Percentiles rank a stretch among this genome's conserved stretches.
Conservation (phyloP, 2,888 invertebrate genomes). For the Drosophila aldrichi region DNA sequence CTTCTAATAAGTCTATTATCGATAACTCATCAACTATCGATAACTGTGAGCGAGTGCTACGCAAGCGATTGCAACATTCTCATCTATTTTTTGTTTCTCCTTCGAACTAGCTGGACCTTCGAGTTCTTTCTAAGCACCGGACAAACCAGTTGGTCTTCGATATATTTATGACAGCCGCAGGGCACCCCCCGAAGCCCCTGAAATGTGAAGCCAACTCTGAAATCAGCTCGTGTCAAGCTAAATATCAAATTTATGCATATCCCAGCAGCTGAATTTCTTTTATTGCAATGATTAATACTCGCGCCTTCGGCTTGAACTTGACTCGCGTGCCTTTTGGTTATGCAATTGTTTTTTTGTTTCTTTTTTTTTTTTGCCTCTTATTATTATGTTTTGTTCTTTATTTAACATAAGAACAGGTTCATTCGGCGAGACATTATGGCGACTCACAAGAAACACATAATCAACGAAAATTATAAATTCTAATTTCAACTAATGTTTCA, state of each 20-base stretch:
- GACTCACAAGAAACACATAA: slow-evolving; percentile 29
- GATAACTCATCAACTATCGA: too few species aligned
- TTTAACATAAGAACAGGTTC: slow-evolving; percentile 40
- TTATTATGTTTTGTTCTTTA: slow-evolving; percentile 1
- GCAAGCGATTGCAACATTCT: not conserved
- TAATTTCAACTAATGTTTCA: slow-evolving; percentile 48
- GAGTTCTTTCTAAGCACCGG: slow-evolving; percentile 26
- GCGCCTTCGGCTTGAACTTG: slow-evolving; percentile 18
- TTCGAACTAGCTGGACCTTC: slow-evolving; percentile 24
- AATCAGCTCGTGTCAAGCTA: slow-evolving; percentile 38
- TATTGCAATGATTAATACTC: slow-evolving; percentile 65
- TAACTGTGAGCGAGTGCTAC: not conserved
- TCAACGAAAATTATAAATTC: slow-evolving; percentile 63
- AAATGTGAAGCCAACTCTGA: slow-evolving; percentile 5
- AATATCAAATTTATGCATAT: slow-evolving; percentile 62
- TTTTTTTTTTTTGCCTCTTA: not conserved
- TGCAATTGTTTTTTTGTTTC: slow-evolving; percentile 53
- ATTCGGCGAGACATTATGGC: slow-evolving; percentile 60
- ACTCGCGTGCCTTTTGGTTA: slow-evolving; percentile 65
- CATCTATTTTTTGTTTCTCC: not conserved
- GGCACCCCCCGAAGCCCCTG: slow-evolving; percentile 12
- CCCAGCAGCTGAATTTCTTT: slow-evolving; percentile 32
- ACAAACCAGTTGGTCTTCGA: slow-evolving; percentile 58
- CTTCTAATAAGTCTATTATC: too few species aligned
- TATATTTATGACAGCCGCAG: slow-evolving; percentile 40